These are phyloP conservation scores for Microcebus griseorufus DNA, from an alignment of 2,113 vertebrate genomes.

Conservation along the genomic window DNA sequence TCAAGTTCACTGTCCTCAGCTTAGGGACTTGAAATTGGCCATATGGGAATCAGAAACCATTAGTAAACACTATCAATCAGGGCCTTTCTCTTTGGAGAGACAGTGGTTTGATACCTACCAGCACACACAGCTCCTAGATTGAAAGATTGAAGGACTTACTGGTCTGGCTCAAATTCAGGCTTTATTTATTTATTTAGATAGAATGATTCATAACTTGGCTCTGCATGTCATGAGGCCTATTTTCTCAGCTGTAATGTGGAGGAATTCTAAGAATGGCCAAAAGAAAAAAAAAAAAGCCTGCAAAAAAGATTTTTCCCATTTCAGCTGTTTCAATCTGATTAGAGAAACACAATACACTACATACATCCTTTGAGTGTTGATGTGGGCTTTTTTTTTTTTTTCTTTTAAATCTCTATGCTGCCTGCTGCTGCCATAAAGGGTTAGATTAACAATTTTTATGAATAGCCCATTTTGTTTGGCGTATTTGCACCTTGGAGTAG, in stretches of 20 bases:
- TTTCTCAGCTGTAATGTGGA: slow-evolving; percentile 30
- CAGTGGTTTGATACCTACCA: neutral
- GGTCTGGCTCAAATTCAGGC: neutral
- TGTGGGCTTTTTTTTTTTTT: neutral
- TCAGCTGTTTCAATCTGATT: slow-evolving; percentile 43
- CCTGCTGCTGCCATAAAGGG: neutral
- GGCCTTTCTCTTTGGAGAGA: neutral
- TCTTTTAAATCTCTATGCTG: neutral
- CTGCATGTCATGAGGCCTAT: neutral
- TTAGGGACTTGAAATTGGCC: neutral
- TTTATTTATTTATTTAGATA: slow-evolving; percentile 29
- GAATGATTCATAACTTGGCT: slow-evolving; percentile 50
- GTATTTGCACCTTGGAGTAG: neutral
- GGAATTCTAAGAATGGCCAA: slow-evolving; percentile 49
- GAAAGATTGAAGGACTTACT: neutral
- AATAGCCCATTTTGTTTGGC: neutral
- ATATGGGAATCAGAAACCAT: neutral
- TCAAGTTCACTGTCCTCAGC: neutral
- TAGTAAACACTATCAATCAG: neutral
- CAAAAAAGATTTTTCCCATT: slow-evolving; percentile 10
- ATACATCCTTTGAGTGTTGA: neutral
- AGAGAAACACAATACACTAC: neutral
- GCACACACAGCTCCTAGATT: neutral
- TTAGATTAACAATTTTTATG: neutral
- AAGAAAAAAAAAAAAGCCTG: neutral